phyloP scores from a whole-genome alignment of 2,797 vertebrate genomes.

The Chanos chanos region DNA sequence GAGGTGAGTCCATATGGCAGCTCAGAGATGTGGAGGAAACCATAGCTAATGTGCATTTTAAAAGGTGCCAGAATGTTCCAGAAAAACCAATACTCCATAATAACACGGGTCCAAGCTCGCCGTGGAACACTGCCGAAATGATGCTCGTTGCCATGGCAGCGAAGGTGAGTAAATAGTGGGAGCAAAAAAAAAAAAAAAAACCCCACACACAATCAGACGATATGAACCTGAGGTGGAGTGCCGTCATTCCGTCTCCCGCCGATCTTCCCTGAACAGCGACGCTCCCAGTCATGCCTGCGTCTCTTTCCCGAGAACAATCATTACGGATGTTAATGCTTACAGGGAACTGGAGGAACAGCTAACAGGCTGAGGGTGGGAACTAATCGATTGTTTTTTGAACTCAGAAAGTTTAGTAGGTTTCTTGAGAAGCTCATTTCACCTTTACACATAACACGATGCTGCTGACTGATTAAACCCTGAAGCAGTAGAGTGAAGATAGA shows the following conservation, averaged over 20 bases:
- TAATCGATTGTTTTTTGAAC: slow-evolving; percentile 34
- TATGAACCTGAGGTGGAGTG: slow-evolving; percentile 35
- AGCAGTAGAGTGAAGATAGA: slow-evolving; percentile 20
- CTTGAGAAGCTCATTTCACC: slow-evolving; percentile 29
- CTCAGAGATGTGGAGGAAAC: slow-evolving; percentile 45
- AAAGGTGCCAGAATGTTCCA: slow-evolving; percentile 43
- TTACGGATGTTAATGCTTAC: slow-evolving; percentile 34
- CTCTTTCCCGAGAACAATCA: slow-evolving; percentile 23
- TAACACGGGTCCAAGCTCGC: slow-evolving; percentile 51
- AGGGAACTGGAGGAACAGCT: slow-evolving; percentile 19
- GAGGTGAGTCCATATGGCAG: slow-evolving; percentile 49
- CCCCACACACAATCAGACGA: slow-evolving; percentile 46
- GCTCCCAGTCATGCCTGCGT: neutral
- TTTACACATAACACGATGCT: slow-evolving; percentile 12
- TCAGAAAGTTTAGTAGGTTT: slow-evolving; percentile 29
- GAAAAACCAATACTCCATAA: slow-evolving; percentile 57
- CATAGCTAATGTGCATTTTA: slow-evolving; percentile 52
- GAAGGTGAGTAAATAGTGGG: slow-evolving; percentile 44
- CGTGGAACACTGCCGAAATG: slow-evolving; percentile 50
- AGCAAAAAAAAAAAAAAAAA: no score
- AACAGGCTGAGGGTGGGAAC: slow-evolving; percentile 30
- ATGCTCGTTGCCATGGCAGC: slow-evolving; percentile 62
- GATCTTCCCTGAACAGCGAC: slow-evolving; percentile 8
- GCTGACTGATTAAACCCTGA: slow-evolving; percentile 27
- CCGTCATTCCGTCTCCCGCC: slow-evolving; percentile 24